These are phyloP conservation scores for Strix occidentalis DNA, from an alignment of 2,797 vertebrate species.

Conservation along the genomic window DNA sequence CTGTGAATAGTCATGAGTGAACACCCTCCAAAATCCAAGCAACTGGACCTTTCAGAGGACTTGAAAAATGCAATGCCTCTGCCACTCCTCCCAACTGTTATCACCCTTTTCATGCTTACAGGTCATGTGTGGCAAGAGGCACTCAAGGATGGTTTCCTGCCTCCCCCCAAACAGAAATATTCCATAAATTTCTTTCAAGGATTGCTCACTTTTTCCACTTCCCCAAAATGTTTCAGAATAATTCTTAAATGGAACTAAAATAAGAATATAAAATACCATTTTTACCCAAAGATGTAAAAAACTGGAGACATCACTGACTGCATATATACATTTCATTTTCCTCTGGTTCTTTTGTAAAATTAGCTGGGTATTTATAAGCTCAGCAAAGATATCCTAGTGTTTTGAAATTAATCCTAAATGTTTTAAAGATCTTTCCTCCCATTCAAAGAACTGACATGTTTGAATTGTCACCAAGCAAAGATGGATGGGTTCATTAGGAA, in stretches of 20 bases:
- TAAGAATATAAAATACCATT: neutral
- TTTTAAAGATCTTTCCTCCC: neutral
- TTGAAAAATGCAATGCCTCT: slow-evolving; percentile 8
- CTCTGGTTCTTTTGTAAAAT: neutral
- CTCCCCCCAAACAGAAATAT: neutral
- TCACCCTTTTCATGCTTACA: neutral
- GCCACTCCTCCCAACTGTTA: neutral
- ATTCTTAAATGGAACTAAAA: neutral
- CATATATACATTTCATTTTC: neutral
- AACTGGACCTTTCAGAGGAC: neutral
- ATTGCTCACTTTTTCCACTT: neutral
- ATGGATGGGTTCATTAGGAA: slow-evolving; percentile 10
- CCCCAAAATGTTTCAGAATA: neutral
- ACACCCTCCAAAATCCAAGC: neutral
- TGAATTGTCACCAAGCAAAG: neutral
- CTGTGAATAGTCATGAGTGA: neutral
- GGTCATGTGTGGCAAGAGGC: neutral
- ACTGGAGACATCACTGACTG: neutral
- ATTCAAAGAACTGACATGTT: neutral
- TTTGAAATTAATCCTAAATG: neutral
- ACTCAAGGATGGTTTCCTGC: neutral
- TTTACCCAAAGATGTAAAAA: neutral
- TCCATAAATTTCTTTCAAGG: neutral
- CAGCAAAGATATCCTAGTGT: neutral
- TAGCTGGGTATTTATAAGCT: neutral